Evolutionary conservation across 2,797 vertebrate genomes (phyloP).

Genomic region (Vireo griseus): DNA sequence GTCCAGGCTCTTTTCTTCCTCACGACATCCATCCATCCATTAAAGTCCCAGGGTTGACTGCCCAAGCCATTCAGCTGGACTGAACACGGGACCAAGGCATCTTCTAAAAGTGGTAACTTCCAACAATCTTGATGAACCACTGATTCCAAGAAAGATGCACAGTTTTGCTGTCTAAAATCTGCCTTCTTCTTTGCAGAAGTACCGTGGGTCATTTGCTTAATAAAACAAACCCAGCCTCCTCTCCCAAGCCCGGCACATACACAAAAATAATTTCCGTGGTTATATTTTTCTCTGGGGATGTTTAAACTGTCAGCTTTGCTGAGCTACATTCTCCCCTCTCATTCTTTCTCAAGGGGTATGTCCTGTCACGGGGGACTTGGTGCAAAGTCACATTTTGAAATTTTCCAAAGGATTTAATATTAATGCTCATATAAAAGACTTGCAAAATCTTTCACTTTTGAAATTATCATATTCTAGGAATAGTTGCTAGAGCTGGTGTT

Average conservation of each 20-base stretch:
- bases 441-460: not conserved
- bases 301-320: slow-evolving; percentile 4
- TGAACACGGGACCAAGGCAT: not conserved
- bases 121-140: not conserved
- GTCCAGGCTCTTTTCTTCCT: slow-evolving; percentile 34
- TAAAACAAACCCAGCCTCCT: slow-evolving; percentile 13
- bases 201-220: not conserved
- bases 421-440: not conserved
- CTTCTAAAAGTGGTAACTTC: not conserved
- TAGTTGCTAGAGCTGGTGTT: not conserved
- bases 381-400: not conserved
- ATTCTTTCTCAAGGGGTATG: slow-evolving; percentile 10
- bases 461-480: not conserved
- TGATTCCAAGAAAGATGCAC: not conserved
- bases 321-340: not conserved
- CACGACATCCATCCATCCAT: not conserved
- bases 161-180: not conserved
- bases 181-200: not conserved
- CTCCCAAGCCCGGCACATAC: not conserved
- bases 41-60: not conserved
- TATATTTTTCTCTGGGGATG: not conserved
- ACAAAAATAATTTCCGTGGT: slow-evolving; percentile 1
- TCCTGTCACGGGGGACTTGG: not conserved
- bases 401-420: slow-evolving; percentile 29
- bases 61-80: not conserved